Evolutionary conservation across 1,140 invertebrate species (phyloP), one percentile per base, ranked within the genome.

Genomic region (Propsilocerus akamusi): DNA sequence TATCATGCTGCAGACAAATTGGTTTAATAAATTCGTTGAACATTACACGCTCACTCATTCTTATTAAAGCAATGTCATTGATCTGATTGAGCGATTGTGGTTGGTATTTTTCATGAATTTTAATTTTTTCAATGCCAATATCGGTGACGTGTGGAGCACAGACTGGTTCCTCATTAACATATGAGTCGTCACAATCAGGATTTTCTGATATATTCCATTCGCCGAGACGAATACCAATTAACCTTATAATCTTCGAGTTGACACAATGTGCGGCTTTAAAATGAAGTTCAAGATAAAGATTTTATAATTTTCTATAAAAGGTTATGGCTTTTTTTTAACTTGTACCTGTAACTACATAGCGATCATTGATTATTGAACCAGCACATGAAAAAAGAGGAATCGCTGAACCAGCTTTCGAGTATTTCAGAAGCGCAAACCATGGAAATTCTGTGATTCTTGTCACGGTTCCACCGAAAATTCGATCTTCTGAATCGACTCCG

Each of bases 11-110:
- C 0, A 87, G 56, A 54, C 83, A 86, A 26, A 85, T 74, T 0
- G 83, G 80, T 57, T 71, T 69, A n/a, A 86, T 72, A 51, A 65
- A 73, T 46, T 70, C 50, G 47, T 66, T 74, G 56, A 71, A 78
- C 10, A 49, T 30, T 7, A 81, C 73, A 2, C 72, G 56, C 1
- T 57, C 53, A 3, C 60, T 54, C 4, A 85, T 58, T 47, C 73
- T 69, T 3, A 83, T 52, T 3, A 83, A 55, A 3, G 75, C 79
- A 49, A 83, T 76, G 54, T 83, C 80, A 56, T 81, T 49, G 2
- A 47, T 12, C 46, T 72, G 17, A 59, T 66, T 65, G 25, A 47
- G 8, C 11, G 32, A 24, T 17, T 25, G 25, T 2, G 28, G 26
- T 11, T 26, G 24, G 50, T 63, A 63, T 8, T 52, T 22, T n/a